Evolutionary conservation across 2,113 vertebrate species (phyloP).

Genomic region (Pseudonaja textilis): DNA sequence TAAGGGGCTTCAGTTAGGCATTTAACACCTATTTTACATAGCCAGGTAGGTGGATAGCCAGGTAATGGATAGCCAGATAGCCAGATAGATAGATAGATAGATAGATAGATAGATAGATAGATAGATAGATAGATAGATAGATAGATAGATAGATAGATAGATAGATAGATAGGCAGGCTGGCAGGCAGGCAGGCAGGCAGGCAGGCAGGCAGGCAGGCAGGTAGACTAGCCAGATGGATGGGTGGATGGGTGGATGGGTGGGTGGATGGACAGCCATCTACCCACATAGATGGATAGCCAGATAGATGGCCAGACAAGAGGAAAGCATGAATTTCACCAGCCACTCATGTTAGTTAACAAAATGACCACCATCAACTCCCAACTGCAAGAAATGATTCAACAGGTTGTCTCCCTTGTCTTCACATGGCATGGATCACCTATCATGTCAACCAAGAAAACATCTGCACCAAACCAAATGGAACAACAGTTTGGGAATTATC

Average conservation of each 20-base stretch:
- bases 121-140: no score
- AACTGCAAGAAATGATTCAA: background rate
- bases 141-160: no score
- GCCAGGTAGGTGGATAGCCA: background rate
- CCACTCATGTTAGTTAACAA: background rate
- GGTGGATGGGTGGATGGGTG: no score
- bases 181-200: no score
- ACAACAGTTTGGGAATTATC: background rate
- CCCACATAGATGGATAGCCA: no score
- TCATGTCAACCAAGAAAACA: background rate
- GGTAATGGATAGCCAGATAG: no score
- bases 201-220: no score
- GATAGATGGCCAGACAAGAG: background rate
- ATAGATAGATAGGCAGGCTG: no score
- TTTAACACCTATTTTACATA: background rate
- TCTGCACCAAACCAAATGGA: background rate
- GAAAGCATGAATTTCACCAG: background rate
- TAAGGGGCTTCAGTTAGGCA: background rate
- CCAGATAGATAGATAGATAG: no score
- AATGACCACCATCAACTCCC: background rate
- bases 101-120: no score
- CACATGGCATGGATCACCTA: background rate
- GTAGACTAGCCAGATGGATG: accelerated
- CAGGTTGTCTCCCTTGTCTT: background rate
- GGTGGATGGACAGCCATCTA: no score